Conservation (phyloP, 2,888 invertebrate species). For the Lamellibrachia columna region DNA sequence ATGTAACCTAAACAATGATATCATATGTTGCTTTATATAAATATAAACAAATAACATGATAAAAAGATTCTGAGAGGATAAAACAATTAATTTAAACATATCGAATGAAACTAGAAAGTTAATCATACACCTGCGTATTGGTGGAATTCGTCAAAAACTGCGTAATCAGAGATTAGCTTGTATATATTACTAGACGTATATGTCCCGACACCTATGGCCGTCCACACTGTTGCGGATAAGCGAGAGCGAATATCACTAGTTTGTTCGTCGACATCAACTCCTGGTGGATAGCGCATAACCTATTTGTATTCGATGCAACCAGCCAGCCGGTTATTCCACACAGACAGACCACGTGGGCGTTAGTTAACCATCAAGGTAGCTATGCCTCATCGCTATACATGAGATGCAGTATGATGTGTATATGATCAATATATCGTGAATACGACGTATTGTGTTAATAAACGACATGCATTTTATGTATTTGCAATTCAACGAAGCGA, state of each 20-base stretch:
- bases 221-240: background rate
- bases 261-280: background rate
- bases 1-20: no score
- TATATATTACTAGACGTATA: no score
- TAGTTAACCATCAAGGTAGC: background rate
- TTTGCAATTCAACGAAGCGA: no score
- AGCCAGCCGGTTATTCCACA: background rate
- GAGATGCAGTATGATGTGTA: background rate
- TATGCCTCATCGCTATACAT: background rate
- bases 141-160: no score
- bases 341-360: background rate
- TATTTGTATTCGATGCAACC: background rate
- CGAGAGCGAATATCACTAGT: background rate
- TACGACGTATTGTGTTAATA: background rate
- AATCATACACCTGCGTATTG: no score
- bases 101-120: no score
- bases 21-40: no score
- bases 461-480: background rate
- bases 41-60: no score
- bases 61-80: no score
- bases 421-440: background rate
- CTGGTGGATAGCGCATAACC: background rate
- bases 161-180: no score
- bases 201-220: no score
- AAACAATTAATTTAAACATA: no score